Conservation (phyloP, 1,140 invertebrate species). For the Caenorhabditis inopinata region DNA sequence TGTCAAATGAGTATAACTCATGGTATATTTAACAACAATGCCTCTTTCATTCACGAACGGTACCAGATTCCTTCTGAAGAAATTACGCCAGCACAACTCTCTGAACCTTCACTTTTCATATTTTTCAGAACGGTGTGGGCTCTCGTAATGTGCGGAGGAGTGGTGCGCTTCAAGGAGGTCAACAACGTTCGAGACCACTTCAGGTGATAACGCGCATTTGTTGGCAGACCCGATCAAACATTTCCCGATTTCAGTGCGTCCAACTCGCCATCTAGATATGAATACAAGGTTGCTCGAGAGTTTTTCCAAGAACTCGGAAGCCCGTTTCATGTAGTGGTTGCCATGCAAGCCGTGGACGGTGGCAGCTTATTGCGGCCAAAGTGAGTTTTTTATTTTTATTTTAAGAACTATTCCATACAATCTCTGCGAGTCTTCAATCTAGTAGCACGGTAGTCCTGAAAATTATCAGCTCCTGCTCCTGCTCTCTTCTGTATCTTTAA, state of each 20-base stretch:
- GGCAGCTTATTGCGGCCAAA: slow-evolving; percentile 56
- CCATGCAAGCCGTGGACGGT: slow-evolving; percentile 57
- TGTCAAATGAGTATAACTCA: too few relatives aligned
- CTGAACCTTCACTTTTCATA: too few relatives aligned
- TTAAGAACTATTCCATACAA: too few relatives aligned
- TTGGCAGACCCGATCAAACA: background rate
- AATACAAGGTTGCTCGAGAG: slow-evolving; percentile 59
- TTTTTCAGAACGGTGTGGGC: slow-evolving; percentile 44
- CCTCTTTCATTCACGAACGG: too few relatives aligned
- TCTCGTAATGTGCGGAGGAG: slow-evolving; percentile 53
- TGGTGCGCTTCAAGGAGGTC: slow-evolving; percentile 64
- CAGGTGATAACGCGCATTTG: background rate
- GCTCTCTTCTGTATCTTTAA: too few relatives aligned
- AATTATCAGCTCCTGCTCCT: too few relatives aligned
- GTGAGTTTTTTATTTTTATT: slow-evolving; percentile 46
- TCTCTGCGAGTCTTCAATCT: too few relatives aligned
- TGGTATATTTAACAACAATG: too few relatives aligned
- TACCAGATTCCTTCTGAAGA: too few relatives aligned
- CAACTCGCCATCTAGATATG: slow-evolving; percentile 62
- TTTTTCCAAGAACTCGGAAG: slow-evolving; percentile 63
- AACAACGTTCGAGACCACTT: slow-evolving; percentile 66
- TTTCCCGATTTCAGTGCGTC: slow-evolving; percentile 50
- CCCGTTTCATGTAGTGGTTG: slow-evolving; percentile 64
- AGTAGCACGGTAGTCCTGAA: too few relatives aligned
- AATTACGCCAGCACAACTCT: too few relatives aligned